phyloP scores from a whole-genome alignment of 2,888 invertebrate genomes.

The Dyspetes luteomarginatus region DNA sequence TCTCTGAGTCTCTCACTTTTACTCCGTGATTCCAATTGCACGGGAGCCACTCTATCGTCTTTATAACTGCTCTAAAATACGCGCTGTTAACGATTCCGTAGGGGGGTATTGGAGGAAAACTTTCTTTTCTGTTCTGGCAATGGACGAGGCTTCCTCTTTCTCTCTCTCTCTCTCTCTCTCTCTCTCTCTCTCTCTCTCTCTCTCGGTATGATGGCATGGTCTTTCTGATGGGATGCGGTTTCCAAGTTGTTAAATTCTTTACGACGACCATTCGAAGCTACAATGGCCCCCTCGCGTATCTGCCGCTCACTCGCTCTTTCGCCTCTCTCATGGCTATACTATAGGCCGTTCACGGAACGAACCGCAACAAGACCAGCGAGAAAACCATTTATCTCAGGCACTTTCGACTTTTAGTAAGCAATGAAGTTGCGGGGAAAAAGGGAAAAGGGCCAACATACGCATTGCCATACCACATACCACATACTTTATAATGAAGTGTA shows the following conservation, averaged over 20 bases:
- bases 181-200: too few relatives aligned
- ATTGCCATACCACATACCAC: conserved; percentile 4
- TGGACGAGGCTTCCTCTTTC: conserved; percentile 32
- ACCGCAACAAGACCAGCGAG: conserved; percentile 64
- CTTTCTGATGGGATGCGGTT: conserved; percentile 36
- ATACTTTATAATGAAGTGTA: too few relatives aligned
- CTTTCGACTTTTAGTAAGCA: conserved; percentile 61
- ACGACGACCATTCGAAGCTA: conserved; percentile 80
- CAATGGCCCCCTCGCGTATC: conserved; percentile 65
- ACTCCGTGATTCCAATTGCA: conserved; percentile 70
- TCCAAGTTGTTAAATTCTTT: conserved; percentile 80
- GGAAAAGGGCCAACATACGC: conserved; percentile 24
- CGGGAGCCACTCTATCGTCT: conserved; percentile 68
- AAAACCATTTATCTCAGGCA: conserved; percentile 63
- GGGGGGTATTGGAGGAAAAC: conserved; percentile 75
- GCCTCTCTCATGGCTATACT: conserved; percentile 5
- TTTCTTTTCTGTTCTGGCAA: conserved; percentile 72
- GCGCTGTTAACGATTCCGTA: conserved; percentile 79
- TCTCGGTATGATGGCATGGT: conserved; percentile 52
- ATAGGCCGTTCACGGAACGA: conserved; percentile 58
- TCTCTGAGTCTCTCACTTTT: conserved; percentile 64
- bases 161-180: too few relatives aligned
- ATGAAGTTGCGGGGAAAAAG: conserved; percentile 31
- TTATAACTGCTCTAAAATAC: conserved; percentile 78
- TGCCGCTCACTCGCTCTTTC: conserved; percentile 30